Conservation (phyloP, 2,113 vertebrate species). For the Eulacestoma nigropectus region DNA sequence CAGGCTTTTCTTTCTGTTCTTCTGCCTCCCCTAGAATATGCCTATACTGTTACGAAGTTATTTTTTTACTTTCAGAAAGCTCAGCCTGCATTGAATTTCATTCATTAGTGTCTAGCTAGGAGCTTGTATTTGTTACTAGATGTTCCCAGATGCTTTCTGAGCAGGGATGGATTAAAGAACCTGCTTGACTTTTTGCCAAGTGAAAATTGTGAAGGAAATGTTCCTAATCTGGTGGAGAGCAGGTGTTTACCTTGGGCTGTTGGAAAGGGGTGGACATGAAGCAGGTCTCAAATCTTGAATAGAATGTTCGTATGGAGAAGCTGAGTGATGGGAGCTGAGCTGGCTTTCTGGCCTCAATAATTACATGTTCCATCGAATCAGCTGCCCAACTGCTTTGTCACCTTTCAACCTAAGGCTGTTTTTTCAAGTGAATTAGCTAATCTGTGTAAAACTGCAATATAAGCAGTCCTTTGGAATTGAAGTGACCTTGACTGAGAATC, state of each 20-base stretch:
- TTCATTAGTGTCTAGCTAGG: neutral
- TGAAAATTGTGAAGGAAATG: neutral
- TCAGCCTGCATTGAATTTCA: neutral
- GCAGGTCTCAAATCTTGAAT: neutral
- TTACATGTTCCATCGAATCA: neutral
- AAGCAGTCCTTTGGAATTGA: conserved; percentile 35
- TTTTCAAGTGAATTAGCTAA: conserved; percentile 38
- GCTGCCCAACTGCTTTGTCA: neutral
- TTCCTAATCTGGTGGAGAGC: neutral
- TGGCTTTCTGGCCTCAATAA: neutral
- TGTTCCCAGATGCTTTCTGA: neutral
- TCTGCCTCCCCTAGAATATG: neutral
- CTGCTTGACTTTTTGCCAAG: neutral
- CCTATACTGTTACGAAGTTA: neutral
- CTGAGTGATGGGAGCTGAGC: neutral
- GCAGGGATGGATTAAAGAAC: neutral
- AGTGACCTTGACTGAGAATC: conserved; percentile 12
- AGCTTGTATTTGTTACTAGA: neutral
- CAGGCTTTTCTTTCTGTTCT: neutral
- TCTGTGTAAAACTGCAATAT: conserved; percentile 39
- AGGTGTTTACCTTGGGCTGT: neutral
- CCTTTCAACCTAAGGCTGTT: neutral
- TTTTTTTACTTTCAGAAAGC: neutral
- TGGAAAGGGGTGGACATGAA: neutral
- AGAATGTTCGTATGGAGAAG: neutral